These are phyloP conservation scores for Oncorhynchus nerka DNA, from an alignment of 2,113 vertebrate species.

Conservation along the genomic window DNA sequence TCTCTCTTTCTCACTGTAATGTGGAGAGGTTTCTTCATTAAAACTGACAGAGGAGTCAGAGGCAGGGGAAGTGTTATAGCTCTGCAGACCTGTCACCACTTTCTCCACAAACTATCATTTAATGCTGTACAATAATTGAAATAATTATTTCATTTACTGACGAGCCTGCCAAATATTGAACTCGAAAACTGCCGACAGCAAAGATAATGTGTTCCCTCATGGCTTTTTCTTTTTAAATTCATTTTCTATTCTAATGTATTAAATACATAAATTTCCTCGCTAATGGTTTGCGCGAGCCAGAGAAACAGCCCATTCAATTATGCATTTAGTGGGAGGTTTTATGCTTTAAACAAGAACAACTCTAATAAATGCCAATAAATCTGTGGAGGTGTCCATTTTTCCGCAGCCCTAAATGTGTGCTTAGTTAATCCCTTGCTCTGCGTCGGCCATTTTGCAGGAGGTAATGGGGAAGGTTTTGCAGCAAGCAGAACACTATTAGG, in stretches of 20 bases:
- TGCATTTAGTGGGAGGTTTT: conserved; percentile 56
- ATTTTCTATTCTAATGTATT: conserved; percentile 73
- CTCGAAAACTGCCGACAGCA: conserved; percentile 67
- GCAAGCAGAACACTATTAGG: conserved; percentile 20
- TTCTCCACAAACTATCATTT: conserved; percentile 68
- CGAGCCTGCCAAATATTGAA: conserved; percentile 72
- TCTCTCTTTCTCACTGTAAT: conserved; percentile 38
- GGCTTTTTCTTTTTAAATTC: conserved; percentile 65
- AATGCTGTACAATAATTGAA: conserved; percentile 70
- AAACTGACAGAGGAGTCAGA: conserved; percentile 68
- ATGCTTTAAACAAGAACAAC: conserved; percentile 67
- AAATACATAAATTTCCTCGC: conserved; percentile 67
- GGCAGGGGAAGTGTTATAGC: conserved; percentile 64
- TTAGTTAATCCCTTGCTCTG: conserved; percentile 58
- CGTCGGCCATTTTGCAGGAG: conserved; percentile 47
- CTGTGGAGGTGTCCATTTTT: conserved; percentile 56
- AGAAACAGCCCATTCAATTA: conserved; percentile 55
- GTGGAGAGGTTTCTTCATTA: conserved; percentile 70
- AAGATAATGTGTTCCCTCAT: conserved; percentile 68
- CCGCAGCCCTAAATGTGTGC: conserved; percentile 51
- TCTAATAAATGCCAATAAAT: conserved; percentile 65
- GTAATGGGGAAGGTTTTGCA: conserved; percentile 40
- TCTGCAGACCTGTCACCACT: conserved; percentile 70
- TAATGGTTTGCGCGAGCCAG: conserved; percentile 66
- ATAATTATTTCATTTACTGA: conserved; percentile 73